Evolutionary conservation across 1,140 invertebrate genomes (phyloP).

Genomic region (Bombus impatiens): DNA sequence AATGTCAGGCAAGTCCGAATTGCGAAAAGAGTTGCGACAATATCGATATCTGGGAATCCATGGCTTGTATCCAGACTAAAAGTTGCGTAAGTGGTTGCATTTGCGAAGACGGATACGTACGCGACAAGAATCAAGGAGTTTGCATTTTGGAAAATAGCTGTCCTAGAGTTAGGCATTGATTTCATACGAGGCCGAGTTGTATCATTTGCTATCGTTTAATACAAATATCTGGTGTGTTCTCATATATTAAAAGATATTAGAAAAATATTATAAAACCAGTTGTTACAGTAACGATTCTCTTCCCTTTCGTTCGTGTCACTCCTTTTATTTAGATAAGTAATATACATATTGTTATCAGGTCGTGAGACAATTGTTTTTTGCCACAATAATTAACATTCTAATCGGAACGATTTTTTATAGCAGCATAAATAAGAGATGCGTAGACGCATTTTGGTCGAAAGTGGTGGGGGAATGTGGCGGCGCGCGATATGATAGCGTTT

Average conservation of each 20-base stretch:
- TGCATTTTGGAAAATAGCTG: conserved; percentile 49
- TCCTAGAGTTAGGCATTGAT: conserved; percentile 37
- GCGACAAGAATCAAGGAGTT: conserved; percentile 15
- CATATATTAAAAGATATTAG: background rate
- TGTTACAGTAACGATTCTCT: background rate
- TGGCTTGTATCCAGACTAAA: conserved; percentile 21
- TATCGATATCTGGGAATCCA: conserved; percentile 23
- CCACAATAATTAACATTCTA: too few relatives aligned
- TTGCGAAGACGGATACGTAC: conserved; percentile 41
- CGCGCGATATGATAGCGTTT: conserved; percentile 61
- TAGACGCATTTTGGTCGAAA: conserved; percentile 51
- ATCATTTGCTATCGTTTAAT: background rate
- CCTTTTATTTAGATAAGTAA: background rate
- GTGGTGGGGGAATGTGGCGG: conserved; percentile 49
- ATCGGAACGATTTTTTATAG: background rate
- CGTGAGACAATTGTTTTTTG: background rate
- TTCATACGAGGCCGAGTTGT: too few relatives aligned
- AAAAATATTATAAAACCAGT: background rate
- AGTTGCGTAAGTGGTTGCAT: conserved; percentile 51
- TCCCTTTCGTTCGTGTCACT: background rate
- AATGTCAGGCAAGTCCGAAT: conserved; percentile 18
- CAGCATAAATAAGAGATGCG: conserved; percentile 30
- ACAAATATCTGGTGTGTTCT: background rate
- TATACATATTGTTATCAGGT: background rate
- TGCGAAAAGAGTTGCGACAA: conserved; percentile 55